phyloP scores from a whole-genome alignment of 2,888 invertebrate genomes.

The Xiphydria camelus region DNA sequence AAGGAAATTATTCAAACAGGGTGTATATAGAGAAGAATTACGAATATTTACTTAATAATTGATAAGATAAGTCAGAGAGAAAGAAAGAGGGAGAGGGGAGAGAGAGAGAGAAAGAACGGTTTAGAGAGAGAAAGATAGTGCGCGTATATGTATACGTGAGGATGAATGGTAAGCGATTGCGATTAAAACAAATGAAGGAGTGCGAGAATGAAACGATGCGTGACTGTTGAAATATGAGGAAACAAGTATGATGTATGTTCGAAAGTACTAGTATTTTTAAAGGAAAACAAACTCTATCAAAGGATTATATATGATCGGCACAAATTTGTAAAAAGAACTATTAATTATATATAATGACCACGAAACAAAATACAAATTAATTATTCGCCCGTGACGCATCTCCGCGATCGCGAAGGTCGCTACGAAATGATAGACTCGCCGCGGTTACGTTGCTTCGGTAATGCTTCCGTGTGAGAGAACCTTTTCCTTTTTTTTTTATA shows the following conservation, averaged over 20 bases:
- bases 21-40: constrained; percentile 54
- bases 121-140: constrained; percentile 9
- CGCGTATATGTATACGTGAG: constrained; percentile 7
- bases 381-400: no score
- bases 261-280: constrained; percentile 32
- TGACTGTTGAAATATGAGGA: no score
- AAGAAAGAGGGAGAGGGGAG: constrained; percentile 9
- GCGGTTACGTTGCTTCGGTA: no score
- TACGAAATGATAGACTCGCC: no score
- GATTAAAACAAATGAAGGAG: no score
- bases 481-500: no score
- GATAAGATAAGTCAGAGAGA: constrained; percentile 30
- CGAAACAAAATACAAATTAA: no score
- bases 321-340: constrained; percentile 13
- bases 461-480: no score
- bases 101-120: constrained; percentile 14
- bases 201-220: no score
- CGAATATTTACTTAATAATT: constrained; percentile 57
- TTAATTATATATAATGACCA: no score
- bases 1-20: constrained; percentile 42
- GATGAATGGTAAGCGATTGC: no score
- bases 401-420: no score
- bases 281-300: constrained; percentile 10
- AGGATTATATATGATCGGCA: constrained; percentile 11
- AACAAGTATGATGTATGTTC: constrained; percentile 22